phyloP scores from a whole-genome alignment of 2,113 vertebrate genomes.

The Chloropsis hardwickii region DNA sequence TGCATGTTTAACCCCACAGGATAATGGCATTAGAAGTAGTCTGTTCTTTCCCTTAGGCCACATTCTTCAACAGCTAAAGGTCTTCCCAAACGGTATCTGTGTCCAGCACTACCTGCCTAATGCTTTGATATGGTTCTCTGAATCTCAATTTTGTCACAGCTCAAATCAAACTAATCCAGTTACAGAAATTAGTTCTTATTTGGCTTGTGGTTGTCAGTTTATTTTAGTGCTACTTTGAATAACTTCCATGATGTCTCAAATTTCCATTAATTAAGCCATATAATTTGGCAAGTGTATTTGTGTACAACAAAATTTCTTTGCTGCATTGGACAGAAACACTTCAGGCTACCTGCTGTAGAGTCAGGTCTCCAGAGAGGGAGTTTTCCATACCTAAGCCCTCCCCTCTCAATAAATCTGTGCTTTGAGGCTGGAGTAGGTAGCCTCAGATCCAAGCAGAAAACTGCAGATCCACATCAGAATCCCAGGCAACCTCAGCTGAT shows the following conservation, averaged over 20 bases:
- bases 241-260: neutral
- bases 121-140: accelerated
- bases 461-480: neutral
- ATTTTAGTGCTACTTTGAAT: neutral
- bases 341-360: neutral
- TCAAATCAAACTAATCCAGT: neutral
- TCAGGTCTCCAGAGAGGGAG: neutral
- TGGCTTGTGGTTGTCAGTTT: neutral
- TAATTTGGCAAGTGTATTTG: neutral
- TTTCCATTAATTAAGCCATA: neutral
- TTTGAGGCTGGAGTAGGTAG: neutral
- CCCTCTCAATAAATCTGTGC: accelerated
- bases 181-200: neutral
- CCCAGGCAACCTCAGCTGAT: neutral
- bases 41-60: neutral
- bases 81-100: neutral
- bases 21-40: neutral
- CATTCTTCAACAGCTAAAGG: neutral
- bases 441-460: neutral
- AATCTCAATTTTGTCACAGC: neutral
- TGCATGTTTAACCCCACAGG: accelerated
- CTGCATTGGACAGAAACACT: neutral
- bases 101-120: neutral
- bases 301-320: accelerated
- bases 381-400: neutral